A percentile compares a stretch with the other conserved stretches of the same genome.
These are phyloP conservation scores for Hirtodrosophila confusa DNA, from an alignment of 2,888 invertebrate species.

Conservation along the genomic window DNA sequence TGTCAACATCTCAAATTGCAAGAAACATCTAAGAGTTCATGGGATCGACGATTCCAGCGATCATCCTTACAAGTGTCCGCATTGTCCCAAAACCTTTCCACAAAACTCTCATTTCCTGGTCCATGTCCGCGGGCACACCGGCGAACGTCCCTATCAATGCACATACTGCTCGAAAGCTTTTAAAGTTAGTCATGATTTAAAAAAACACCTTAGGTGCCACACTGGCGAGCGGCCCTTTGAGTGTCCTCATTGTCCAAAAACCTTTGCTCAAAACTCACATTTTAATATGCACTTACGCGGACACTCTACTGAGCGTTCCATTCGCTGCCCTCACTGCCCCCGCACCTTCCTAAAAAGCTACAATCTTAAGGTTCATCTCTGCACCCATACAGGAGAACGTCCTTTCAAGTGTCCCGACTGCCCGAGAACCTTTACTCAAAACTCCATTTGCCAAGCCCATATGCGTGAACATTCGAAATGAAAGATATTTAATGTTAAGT, in stretches of 20 bases:
- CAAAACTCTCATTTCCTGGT: constrained; percentile 10
- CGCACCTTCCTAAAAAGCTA: neutral
- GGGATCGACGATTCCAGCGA: neutral
- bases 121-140: constrained; percentile 18
- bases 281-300: constrained; percentile 8
- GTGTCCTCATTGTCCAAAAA: constrained; percentile 14
- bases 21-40: constrained; percentile 11
- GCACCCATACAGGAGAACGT: constrained; percentile 7
- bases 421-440: constrained; percentile 8
- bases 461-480: neutral
- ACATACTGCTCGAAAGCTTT: constrained; percentile 15
- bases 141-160: constrained; percentile 12
- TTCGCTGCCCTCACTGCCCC: constrained; percentile 19
- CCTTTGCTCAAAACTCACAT: constrained; percentile 9
- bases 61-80: constrained; percentile 6
- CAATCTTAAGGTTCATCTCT: constrained; percentile 10
- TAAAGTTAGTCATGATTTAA: constrained; percentile 6
- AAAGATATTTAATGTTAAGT: neutral
- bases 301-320: constrained; percentile 1
- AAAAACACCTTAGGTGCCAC: constrained; percentile 9
- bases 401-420: constrained; percentile 16
- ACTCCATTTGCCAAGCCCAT: constrained; percentile 1
- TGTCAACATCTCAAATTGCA: constrained; percentile 1
- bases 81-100: constrained; percentile 9
- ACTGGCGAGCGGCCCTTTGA: constrained; percentile 16